Base-by-base conservation (phyloP, 1,140 invertebrate species). In the Micrasema longulum region DNA sequence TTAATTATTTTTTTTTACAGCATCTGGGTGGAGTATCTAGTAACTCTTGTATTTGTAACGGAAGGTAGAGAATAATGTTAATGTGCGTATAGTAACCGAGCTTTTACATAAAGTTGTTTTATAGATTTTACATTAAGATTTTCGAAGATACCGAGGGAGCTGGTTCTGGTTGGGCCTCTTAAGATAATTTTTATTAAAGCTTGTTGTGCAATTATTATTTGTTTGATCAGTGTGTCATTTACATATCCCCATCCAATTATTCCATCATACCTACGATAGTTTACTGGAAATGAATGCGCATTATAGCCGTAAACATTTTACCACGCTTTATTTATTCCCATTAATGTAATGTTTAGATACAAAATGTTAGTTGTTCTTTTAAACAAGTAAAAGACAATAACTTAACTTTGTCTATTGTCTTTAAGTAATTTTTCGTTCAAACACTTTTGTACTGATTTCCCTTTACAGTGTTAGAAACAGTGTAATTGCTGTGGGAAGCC, bases 401-500 rank as follows among this genome's bases (percentile, higher is more conserved):
- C 10, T 45, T 53, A 53, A 53, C 7, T 53, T 57, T 57, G 18
- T 9, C 53, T 26, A 57, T 35, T 57, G 31, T 36, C 53, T 57
- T 36, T 35, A 36, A 36, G 20, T 36, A 36, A 6, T 14, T 36
- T 57, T 57, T 38, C 53, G n/a, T 57, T 35, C 26, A 6, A 35
- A 16, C 31, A 57, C 36, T 38, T 45, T 57, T 57, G 53, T 57
- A 36, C 14, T 5, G 20, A 57, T 45, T n/a, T 26, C n/a, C 60
- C 20, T 0, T 1, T 22, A 63, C 60, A 63, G 45, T 63, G 43
- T 36, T 18, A 53, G 20, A 36, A 57, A 57, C 53, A 57, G 22
- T 31, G 11, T 67, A 53, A 41, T 53, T n/a, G n/a, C n/a, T 67
- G 65, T 67, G 65, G 16, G 65, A 67, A 67, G 14, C 65, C 52